Evolutionary conservation across 2,797 vertebrate species (phyloP).

Genomic region (Crocidura indochinensis): DNA sequence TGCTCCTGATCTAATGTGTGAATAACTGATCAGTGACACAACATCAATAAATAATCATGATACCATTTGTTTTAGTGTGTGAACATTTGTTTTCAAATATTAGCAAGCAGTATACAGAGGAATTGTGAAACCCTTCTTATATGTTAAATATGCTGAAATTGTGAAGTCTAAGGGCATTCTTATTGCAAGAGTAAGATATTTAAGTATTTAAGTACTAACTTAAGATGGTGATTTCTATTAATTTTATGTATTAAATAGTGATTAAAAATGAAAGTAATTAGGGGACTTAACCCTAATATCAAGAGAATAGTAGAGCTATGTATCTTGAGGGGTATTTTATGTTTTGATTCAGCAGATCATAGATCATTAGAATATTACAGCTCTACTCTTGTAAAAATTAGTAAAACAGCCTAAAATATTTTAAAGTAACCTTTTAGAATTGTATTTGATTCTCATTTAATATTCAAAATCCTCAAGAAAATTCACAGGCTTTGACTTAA

Average conservation of each 20-base stretch:
- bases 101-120: background rate
- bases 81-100: conserved; percentile 19
- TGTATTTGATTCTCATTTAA: conserved; percentile 33
- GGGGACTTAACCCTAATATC: conserved; percentile 21
- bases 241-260: conserved; percentile 13
- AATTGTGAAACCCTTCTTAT: background rate
- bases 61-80: background rate
- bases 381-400: conserved; percentile 53
- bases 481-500: background rate
- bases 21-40: background rate
- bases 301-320: background rate
- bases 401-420: conserved; percentile 29
- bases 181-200: conserved; percentile 19
- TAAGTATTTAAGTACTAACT: background rate
- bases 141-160: conserved; percentile 28
- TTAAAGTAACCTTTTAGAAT: conserved; percentile 42
- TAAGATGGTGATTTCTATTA: conserved; percentile 20
- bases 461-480: conserved; percentile 40
- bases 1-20: background rate
- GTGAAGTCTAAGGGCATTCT: conserved; percentile 15
- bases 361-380: conserved; percentile 11
- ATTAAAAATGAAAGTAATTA: conserved; percentile 24
- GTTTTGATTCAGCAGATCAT: conserved; percentile 7
- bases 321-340: background rate
- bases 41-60: background rate